phyloP scores from a whole-genome alignment of 2,888 invertebrate genomes.

The Chouioia cunea region DNA sequence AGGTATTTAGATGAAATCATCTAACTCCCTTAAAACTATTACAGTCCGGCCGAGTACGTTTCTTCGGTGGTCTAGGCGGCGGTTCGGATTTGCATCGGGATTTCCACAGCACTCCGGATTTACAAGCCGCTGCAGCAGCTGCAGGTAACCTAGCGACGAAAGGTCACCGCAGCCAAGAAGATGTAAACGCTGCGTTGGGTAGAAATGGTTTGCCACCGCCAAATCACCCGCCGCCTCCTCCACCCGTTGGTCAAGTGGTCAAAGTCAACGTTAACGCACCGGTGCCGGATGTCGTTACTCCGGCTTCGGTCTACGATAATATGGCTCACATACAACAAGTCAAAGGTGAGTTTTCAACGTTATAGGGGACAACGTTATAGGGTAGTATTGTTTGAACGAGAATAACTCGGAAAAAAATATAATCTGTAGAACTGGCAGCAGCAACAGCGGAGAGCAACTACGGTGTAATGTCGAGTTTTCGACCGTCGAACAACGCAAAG shows the following conservation, averaged over 20 bases:
- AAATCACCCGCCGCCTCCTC: constrained; percentile 86
- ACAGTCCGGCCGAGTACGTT: constrained; percentile 67
- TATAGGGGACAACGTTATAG: too few species aligned
- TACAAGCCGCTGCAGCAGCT: constrained; percentile 26
- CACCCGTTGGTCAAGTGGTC: constrained; percentile 79
- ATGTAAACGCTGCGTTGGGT: constrained; percentile 71
- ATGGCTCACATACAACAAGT: constrained; percentile 69
- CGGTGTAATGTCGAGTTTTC: constrained; percentile 86
- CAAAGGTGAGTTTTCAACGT: constrained; percentile 65
- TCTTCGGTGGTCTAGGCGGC: constrained; percentile 69
- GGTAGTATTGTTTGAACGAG: too few species aligned
- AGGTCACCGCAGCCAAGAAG: constrained; percentile 80
- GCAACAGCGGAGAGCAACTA: constrained; percentile 67
- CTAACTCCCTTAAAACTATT: neutral
- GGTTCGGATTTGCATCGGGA: constrained; percentile 79
- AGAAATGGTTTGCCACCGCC: constrained; percentile 80
- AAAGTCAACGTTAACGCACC: constrained; percentile 75
- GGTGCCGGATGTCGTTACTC: constrained; percentile 63
- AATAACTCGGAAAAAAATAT: too few species aligned
- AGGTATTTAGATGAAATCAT: neutral
- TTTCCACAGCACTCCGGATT: constrained; percentile 92
- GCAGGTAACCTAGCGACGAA: constrained; percentile 59
- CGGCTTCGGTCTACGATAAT: constrained; percentile 66
- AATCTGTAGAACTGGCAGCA: constrained; percentile 65
- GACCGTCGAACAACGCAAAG: constrained; percentile 87